Base-by-base conservation (phyloP, 2,888 invertebrate species). In the Luffia ferchaultella region DNA sequence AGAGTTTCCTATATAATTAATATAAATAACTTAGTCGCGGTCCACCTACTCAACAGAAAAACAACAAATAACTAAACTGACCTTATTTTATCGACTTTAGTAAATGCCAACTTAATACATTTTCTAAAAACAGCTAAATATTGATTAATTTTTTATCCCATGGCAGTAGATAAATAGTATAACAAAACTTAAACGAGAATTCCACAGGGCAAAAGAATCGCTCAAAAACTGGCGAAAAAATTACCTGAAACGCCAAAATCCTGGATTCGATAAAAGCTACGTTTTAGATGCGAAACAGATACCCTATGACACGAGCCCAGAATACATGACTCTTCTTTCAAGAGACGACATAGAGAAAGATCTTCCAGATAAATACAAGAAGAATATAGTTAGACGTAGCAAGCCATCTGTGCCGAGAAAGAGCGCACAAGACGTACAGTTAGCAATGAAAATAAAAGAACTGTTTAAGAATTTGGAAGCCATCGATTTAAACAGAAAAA, bases 301-400 rank as follows among this genome's bases (percentile, higher is more conserved):
- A n/a, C 86, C 87, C 1, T 89, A 84, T 61, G 89, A 86, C 55
- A 87, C 86, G 0, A 77, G 84, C 57, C 73, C 85, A 0, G 84
- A 86, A n/a, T 87, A 82, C 58, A 78, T 86, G 64, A 75, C 73
- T 17, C 66, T 86, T 7, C 64, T 87, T 12, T 80, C 76, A 0
- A 66, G 88, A 55, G 73, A 79, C 20, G 79, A 82, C 47, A 68
- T 80, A 16, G 73, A 83, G 57, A 79, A 76, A 54, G 85, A 86
- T 57, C 62, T 83, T 2, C 83, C 85, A 0, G 77, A 84, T 52
- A 80, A 82, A 54, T 79, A 73, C 46, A 75, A 53, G 52, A 79
- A 65, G 58, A 69, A 60, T 12, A 15, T 50, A 18, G 15, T 45
- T 50, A 52, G 17, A 57, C 53, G 42, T 54, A 54, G 51, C 2